Percentiles rank a stretch among this genome's conserved stretches.
Conservation (phyloP, 2,797 vertebrate species). For the Orientallactaga sibirica region DNA sequence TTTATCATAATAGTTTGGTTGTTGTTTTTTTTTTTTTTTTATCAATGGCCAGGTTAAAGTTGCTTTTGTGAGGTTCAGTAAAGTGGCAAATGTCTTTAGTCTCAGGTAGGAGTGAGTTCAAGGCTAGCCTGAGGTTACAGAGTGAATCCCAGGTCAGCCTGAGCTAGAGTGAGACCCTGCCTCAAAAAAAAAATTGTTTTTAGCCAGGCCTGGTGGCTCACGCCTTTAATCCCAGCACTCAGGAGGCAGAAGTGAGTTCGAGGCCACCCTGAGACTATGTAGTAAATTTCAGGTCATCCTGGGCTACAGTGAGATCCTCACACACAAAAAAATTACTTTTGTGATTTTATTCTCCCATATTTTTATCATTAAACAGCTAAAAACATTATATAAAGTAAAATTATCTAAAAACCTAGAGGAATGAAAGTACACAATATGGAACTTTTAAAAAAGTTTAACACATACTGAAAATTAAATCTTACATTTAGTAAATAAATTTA, state of each 20-base stretch:
- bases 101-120: too few relatives aligned
- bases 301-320: too few relatives aligned
- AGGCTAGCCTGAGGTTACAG: too few relatives aligned
- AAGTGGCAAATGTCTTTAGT: too few relatives aligned
- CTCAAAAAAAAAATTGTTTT: too few relatives aligned
- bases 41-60: background rate
- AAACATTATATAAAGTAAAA: background rate
- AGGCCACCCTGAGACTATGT: too few relatives aligned
- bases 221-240: too few relatives aligned
- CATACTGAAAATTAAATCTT: slow-evolving; percentile 5
- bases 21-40: background rate
- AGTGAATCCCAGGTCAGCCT: too few relatives aligned
- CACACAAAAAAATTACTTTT: background rate
- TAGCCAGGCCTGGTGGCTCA: too few relatives aligned
- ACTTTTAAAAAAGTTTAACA: background rate
- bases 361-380: background rate
- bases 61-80: background rate
- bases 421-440: background rate
- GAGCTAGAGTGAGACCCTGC: too few relatives aligned
- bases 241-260: too few relatives aligned
- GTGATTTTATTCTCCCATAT: background rate
- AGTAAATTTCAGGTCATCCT: too few relatives aligned
- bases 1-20: background rate
- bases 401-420: background rate
- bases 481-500: background rate